These are phyloP conservation scores for Drosophila algonquin DNA, from an alignment of 2,888 invertebrate species.

Conservation along the genomic window DNA sequence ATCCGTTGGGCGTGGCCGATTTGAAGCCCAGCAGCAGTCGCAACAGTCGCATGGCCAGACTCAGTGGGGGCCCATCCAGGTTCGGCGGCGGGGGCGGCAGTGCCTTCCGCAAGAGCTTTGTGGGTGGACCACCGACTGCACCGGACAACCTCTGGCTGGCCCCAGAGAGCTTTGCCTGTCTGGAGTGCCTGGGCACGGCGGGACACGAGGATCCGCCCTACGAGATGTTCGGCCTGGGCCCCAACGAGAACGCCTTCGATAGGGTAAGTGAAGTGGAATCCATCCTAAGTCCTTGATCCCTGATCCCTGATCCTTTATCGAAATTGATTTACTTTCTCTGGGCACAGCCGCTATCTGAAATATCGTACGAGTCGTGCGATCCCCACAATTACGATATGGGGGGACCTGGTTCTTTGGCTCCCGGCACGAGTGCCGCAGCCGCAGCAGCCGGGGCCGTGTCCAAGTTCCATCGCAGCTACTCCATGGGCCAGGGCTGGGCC, in stretches of 20 bases:
- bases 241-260: constrained; percentile 82
- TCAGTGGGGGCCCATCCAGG: constrained; percentile 74
- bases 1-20: constrained; percentile 69
- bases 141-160: constrained; percentile 83
- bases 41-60: constrained; percentile 80
- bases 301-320: too few species aligned
- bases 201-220: constrained; percentile 83
- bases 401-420: constrained; percentile 59
- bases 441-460: constrained; percentile 50
- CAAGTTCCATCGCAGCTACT: constrained; percentile 92
- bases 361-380: constrained; percentile 84
- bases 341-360: constrained; percentile 83
- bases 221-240: constrained; percentile 83
- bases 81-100: constrained; percentile 48
- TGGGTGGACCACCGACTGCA: constrained; percentile 74
- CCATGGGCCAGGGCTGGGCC: constrained; percentile 89
- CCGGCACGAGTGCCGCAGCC: constrained; percentile 28
- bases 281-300: too few species aligned
- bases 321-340: too few species aligned
- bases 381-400: constrained; percentile 82
- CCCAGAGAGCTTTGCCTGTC: constrained; percentile 83
- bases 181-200: constrained; percentile 82
- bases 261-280: constrained; percentile 62
- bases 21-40: constrained; percentile 83
- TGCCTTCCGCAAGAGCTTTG: constrained; percentile 81